Base-by-base conservation (phyloP, 2,797 vertebrate species). In the Hypotaenidia okinawae region DNA sequence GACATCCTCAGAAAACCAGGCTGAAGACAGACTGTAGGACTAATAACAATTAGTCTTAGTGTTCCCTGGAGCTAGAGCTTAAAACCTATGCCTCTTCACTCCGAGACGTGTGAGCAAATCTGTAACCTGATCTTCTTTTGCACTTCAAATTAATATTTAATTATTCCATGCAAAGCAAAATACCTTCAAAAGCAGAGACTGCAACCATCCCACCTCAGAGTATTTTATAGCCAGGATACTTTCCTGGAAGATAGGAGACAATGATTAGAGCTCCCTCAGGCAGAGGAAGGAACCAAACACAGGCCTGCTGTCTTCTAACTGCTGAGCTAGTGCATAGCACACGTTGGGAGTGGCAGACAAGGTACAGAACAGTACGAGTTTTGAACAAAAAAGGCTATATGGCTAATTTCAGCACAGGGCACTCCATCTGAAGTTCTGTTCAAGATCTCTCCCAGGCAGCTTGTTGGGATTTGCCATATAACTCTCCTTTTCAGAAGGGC, bases 221-320 rank as follows among this genome's bases (percentile, higher is more conserved):
- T 80, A 95, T 96, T 95, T 96, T 74, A 94, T 91, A 96, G 91
- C 93, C 94, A 94, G 91, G 79, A 96, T 85, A 77, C 89, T 83
- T 94, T 80, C 82, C 82, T 94, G 93, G 64, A 94, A 96, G 96
- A 96, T 96, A 89, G 64, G 52, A 94, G 94, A 89, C 8, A 0
- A n/a, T 92, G 95, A 96, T 96, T 95, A 95, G 79, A 94, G 64
- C 43, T 89, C 82, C 95, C 95, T 87, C 75, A 89, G 95, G 96
- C 94, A 95, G 72, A 92, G 78, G 82, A 96, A 96, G 93, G 49
- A 94, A 89, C 22, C 16, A 55, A 87, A 79, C 11, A 24, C 57
- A 93, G 91, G 72, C 41, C 91, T 74, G 21, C 25, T 96, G 72
- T 17, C 68, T 93, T 86, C 80, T 83, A 96, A 89, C 25, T 96